Percentiles rank a stretch among this genome's conserved stretches.
Conservation (phyloP, 1,140 invertebrate species). For the Amyelois transitella region DNA sequence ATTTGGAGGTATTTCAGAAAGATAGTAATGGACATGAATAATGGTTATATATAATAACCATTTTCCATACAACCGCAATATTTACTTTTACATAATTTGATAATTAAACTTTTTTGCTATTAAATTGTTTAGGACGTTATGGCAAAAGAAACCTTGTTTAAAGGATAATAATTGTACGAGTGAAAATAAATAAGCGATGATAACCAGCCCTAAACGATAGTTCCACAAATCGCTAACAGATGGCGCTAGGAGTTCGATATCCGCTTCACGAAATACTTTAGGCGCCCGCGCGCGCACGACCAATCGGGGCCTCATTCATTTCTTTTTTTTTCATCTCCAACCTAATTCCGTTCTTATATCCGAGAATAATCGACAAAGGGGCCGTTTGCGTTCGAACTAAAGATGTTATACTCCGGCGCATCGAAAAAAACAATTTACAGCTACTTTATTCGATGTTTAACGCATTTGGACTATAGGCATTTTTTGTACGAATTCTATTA, state of each 20-base stretch:
- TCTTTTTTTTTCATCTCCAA: conserved; percentile 19
- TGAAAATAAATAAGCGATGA: too few relatives aligned
- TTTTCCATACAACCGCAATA: too few relatives aligned
- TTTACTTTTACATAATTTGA: too few relatives aligned
- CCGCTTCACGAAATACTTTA: neutral
- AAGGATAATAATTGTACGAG: too few relatives aligned
- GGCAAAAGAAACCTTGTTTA: too few relatives aligned
- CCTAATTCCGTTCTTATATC: conserved; percentile 43
- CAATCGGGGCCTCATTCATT: conserved; percentile 19
- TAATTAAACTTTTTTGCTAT: too few relatives aligned
- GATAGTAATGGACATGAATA: too few relatives aligned
- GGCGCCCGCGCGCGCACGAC: conserved; percentile 21
- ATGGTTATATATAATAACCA: too few relatives aligned
- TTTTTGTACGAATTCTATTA: conserved; percentile 24
- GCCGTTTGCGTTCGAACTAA: conserved; percentile 27
- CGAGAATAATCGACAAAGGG: conserved; percentile 41
- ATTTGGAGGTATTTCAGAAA: too few relatives aligned
- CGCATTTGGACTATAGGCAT: conserved; percentile 15
- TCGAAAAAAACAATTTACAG: conserved; percentile 29
- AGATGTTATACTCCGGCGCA: conserved; percentile 24
- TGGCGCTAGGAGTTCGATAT: conserved; percentile 30
- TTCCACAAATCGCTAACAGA: conserved; percentile 26
- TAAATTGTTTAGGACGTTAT: too few relatives aligned
- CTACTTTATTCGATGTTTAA: conserved; percentile 28
- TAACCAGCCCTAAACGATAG: too few relatives aligned